Percentiles rank a stretch among this genome's conserved stretches.
Conservation (phyloP, 2,888 invertebrate genomes). For the Erpobdella octoculata region DNA sequence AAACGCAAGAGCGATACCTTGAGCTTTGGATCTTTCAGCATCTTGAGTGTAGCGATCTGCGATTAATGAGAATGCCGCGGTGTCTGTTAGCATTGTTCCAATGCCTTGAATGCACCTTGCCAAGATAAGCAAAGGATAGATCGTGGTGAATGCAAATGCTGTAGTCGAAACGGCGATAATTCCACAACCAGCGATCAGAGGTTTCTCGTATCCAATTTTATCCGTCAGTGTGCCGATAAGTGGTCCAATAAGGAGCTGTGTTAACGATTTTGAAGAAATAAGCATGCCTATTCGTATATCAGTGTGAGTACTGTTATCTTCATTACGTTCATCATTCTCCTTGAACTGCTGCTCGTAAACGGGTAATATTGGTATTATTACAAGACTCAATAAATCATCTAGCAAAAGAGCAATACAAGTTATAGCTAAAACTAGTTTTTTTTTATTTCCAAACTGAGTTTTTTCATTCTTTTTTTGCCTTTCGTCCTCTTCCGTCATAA, state of each 20-base stretch:
- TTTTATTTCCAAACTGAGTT: no score
- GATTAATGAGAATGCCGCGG: background rate
- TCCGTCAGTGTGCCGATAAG: background rate
- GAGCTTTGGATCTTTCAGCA: background rate
- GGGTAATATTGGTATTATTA: background rate
- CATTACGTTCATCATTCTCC: background rate
- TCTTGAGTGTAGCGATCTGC: background rate
- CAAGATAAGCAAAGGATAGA: background rate
- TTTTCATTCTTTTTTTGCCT: no score
- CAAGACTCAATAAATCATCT: background rate
- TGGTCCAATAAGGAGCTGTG: background rate
- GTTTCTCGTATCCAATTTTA: slow-evolving; percentile 2
- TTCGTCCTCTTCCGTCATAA: no score
- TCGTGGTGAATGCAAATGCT: background rate
- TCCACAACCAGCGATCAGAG: background rate
- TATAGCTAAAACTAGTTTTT: background rate
- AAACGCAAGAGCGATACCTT: background rate
- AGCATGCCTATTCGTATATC: background rate
- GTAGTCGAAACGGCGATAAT: background rate
- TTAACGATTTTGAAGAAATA: background rate
- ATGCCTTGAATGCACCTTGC: background rate
- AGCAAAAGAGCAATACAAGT: background rate
- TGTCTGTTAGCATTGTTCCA: background rate
- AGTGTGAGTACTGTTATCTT: background rate
- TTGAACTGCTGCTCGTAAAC: background rate